Evolutionary conservation across 1,140 invertebrate genomes (phyloP), one percentile per base, ranked within the genome.

Genomic region (Drosophila auraria): DNA sequence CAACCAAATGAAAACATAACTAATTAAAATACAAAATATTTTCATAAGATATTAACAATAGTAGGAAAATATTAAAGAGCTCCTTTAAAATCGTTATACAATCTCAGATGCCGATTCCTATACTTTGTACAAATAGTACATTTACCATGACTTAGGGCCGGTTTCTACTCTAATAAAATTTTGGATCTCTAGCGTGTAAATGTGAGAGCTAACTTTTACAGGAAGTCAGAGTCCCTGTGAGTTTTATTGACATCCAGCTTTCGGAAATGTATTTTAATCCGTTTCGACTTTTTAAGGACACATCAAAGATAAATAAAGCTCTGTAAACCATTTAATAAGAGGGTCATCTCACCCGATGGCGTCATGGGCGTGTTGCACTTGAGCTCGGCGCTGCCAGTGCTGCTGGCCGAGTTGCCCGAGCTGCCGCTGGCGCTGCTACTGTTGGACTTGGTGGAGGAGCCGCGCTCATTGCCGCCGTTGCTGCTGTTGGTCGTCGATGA

Each of bases 321-420:
- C 11, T 11, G 11, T 11, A 36, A 36, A 11, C 9, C 33, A 36
- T 36, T 36, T 11, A 36, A 11, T 12, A 11, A 11, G 8, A 36
- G 9, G 33, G 33, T 38, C 15, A n/a, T 54, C 82, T 47, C 68
- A 93, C 92, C 92, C 80, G 89, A 92, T 70, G 91, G 83, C 57
- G 92, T 92, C 92, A 93, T 91, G 66, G 92, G 91, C 58, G 86
- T 92, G 45, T 82, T 91, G 83, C 91, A 92, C 68, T 93, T 93
- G 25, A 83, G 73, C 59, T 91, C 91, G 17, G 72, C 83, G 53
- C 84, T 89, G 54, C 83, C 89, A 12, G 90, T 87, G 76, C 84
- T 90, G 78, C 87, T 91, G 45, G 83, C 87, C 42, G 87, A 87
- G 69, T 90, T 90, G 53, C 86, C 86, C 45, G 86, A 90, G 78